A percentile compares a stretch with the other conserved stretches of the same genome.
Conservation (phyloP, 1,140 invertebrate species). For the Notospermus geniculatus region DNA sequence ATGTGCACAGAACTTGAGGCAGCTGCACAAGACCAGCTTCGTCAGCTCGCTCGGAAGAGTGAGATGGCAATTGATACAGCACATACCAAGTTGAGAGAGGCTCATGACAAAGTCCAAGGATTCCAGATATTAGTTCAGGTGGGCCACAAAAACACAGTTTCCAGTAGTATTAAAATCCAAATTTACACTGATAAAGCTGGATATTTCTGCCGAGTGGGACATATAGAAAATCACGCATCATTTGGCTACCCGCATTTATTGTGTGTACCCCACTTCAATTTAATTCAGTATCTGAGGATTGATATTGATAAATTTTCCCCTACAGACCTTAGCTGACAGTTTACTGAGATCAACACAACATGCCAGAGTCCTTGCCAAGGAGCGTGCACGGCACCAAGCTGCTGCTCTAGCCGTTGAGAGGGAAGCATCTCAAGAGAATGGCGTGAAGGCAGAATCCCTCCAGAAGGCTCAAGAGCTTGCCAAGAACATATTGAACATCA, state of each 20-base stretch:
- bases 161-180: background rate
- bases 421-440: conserved; percentile 16
- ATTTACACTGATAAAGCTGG: background rate
- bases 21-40: conserved; percentile 46
- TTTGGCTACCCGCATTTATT: background rate
- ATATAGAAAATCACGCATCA: background rate
- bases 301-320: background rate
- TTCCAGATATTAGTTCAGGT: conserved; percentile 47
- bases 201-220: background rate
- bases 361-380: conserved; percentile 25
- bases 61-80: conserved; percentile 48
- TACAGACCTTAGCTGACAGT: conserved; percentile 39
- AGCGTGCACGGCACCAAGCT: conserved; percentile 13
- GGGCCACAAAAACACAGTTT: background rate
- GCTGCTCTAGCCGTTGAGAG: conserved; percentile 9
- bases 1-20: conserved; percentile 43
- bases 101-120: conserved; percentile 32
- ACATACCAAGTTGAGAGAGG: conserved; percentile 37
- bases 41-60: conserved; percentile 42
- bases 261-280: background rate
- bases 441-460: conserved; percentile 32
- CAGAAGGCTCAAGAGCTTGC: conserved; percentile 42
- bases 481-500: conserved; percentile 46
- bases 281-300: too few species aligned
- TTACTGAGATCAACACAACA: conserved; percentile 31